Evolutionary conservation across 2,888 invertebrate genomes (phyloP), one percentile per base, ranked within the genome.

Genomic region (Allophyes oxyacanthae): DNA sequence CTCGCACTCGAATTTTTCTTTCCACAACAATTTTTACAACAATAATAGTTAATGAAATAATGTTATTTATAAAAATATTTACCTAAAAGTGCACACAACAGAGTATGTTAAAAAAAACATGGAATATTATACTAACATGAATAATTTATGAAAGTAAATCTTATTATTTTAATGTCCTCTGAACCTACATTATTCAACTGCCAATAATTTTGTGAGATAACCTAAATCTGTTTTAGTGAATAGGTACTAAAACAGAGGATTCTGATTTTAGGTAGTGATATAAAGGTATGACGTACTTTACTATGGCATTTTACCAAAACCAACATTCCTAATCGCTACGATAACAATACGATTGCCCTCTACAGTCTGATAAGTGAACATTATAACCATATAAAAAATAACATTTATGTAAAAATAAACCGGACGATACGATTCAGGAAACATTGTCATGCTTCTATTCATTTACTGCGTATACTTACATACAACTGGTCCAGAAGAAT

Each of bases 401-500:
- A 60, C 15, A 49, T 37, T 50, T 30, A 44, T 13, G 44, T 34
- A 55, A 61, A 72, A 64, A 62, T 62, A 57, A 49, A 71, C 72
- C 73, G 63, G 50, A 73, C 11, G 40, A 57, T 37, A 33, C 32
- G 45, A 41, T 28, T 15, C 32, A 43, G 20, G 44, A 53, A 56
- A 50, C 46, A 44, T 37, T n/a, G 13, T 15, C n/a, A 49, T 45
- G 33, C 45, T 37, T 55, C 14, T 51, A 33, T 51, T 6, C 55
- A 50, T 62, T 40, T 15, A 40, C 8, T 45, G 48, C 0, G 34
- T 54, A 62, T 67, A 77, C 77, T 77, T 64, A 77, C 77, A 54
- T 48, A 52, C 20, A 64, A 63, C 56, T 32, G 44, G 56, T 46
- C 43, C 15, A 61, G 53, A 43, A 49, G 59, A 65, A 63, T 41